Evolutionary conservation across 2,888 invertebrate genomes (phyloP).

Genomic region (Arctia plantaginis): DNA sequence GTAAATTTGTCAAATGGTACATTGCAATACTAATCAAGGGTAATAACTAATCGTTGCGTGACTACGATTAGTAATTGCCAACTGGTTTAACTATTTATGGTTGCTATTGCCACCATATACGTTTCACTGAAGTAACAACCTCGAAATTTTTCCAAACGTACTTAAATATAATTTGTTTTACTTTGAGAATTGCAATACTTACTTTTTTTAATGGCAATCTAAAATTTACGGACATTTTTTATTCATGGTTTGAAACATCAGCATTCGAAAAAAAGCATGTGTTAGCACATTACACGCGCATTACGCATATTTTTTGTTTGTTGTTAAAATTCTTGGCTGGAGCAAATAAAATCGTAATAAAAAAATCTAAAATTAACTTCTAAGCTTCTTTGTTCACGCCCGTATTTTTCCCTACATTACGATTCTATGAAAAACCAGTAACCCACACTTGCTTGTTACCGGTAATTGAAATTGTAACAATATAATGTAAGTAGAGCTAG

Average conservation of each 20-base stretch:
- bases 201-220: no score
- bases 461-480: constrained; percentile 40
- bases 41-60: neutral
- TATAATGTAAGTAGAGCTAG: constrained; percentile 40
- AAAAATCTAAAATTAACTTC: neutral
- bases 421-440: constrained; percentile 37
- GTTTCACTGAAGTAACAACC: neutral
- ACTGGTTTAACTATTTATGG: neutral
- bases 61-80: neutral
- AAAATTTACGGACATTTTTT: no score
- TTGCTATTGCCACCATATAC: neutral
- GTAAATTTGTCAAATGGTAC: no score
- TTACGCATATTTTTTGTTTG: no score
- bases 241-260: no score
- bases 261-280: no score
- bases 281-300: no score
- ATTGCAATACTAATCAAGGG: no score
- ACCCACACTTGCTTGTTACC: constrained; percentile 32
- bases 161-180: no score
- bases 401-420: constrained; percentile 37
- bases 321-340: neutral
- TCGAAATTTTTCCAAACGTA: no score
- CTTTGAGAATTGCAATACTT: no score
- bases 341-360: neutral
- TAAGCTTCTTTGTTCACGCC: constrained; percentile 16